Evolutionary conservation across 1,140 invertebrate genomes (phyloP), one percentile per base, ranked within the genome.

Genomic region (Euglossa dilemma): DNA sequence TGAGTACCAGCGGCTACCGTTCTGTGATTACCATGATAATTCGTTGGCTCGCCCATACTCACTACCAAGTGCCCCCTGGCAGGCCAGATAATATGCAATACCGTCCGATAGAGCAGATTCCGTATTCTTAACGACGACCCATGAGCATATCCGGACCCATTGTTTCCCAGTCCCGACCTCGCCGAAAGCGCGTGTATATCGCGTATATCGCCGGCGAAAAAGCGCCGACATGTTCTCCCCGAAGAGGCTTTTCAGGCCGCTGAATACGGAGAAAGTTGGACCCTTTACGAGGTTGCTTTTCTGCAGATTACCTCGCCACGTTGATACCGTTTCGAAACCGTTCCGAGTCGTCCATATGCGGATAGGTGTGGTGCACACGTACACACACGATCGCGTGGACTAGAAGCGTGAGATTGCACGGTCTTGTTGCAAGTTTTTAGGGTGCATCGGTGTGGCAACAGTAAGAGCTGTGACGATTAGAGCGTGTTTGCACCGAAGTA

Each of bases 21-120:
- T 90, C 86, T 85, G 89, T 88, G 88, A 90, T 90, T 90, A 90
- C 88, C 83, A 90, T 90, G 89, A 90, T 90, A 89, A 90, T 90
- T 89, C 89, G 85, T 87, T 79, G 73, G 77, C 85, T 87, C 85
- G 86, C 84, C 85, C 69, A 78, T 87, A 87, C 84, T 77, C 76
- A 76, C 64, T 64, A 79, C 70, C 80, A 72, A 18, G 45, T 86
- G 81, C 70, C 75, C 87, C 70, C 66, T 80, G 85, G 79, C 83
- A 80, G 73, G 80, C 75, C 85, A 80, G 85, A 87, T 87, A 87
- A 87, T 87, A 87, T 86, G 80, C 86, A 86, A 87, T 84, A 87
- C 71, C 56, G 70, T 66, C 80, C 80, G 80, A 82, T 77, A 36
- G 84, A 36, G 80, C 73, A 66, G 86, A 86, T 83, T 80, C 80